phyloP scores from a whole-genome alignment of 2,113 vertebrate species.

The Spea multiplicata region DNA sequence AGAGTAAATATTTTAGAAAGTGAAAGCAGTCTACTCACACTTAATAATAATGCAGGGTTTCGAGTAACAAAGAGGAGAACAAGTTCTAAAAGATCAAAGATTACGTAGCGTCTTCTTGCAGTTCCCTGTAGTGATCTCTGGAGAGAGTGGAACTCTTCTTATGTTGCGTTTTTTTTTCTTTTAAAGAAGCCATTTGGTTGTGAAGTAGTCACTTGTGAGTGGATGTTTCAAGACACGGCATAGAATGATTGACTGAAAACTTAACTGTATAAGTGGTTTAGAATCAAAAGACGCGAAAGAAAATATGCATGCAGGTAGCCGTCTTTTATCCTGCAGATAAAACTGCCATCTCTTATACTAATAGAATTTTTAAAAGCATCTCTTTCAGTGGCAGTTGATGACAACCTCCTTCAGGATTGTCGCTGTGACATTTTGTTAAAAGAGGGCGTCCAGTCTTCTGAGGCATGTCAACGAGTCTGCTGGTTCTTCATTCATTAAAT shows the following conservation, averaged over 20 bases:
- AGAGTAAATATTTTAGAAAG: slow-evolving; percentile 65
- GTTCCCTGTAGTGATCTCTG: slow-evolving; percentile 62
- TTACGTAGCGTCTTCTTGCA: slow-evolving; percentile 65
- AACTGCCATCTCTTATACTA: slow-evolving; percentile 18
- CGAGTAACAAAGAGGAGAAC: slow-evolving; percentile 61
- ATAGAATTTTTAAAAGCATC: slow-evolving; percentile 46
- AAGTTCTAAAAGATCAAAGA: slow-evolving; percentile 66
- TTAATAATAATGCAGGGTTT: slow-evolving; percentile 63
- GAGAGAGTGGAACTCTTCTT: slow-evolving; percentile 63
- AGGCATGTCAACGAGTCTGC: no score
- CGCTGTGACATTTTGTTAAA: slow-evolving; percentile 39
- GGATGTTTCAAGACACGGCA: slow-evolving; percentile 49
- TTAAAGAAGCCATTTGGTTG: slow-evolving; percentile 53
- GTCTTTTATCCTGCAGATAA: slow-evolving; percentile 7
- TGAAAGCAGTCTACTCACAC: slow-evolving; percentile 62
- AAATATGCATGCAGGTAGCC: background rate
- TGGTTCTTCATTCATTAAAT: no score
- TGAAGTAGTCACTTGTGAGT: slow-evolving; percentile 56
- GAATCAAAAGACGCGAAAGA: background rate
- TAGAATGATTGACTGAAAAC: slow-evolving; percentile 36
- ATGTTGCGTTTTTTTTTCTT: slow-evolving; percentile 54
- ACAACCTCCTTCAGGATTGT: slow-evolving; percentile 18
- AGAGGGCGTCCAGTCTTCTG: background rate
- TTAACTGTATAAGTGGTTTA: slow-evolving; percentile 12
- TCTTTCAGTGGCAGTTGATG: slow-evolving; percentile 45